phyloP scores from a whole-genome alignment of 2,797 vertebrate species.

The Hippocampus kuda region DNA sequence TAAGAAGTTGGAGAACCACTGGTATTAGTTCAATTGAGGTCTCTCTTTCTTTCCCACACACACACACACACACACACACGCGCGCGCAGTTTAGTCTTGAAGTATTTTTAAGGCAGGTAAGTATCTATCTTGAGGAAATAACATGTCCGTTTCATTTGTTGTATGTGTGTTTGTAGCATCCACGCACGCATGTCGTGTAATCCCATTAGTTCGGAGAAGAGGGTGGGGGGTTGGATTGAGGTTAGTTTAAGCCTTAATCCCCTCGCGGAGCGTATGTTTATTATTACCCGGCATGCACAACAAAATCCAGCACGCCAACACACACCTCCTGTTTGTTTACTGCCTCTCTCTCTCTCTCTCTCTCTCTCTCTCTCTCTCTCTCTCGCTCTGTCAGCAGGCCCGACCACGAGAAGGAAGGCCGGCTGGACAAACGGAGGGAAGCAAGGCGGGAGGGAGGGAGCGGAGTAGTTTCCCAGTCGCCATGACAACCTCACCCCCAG shows the following conservation, averaged over 20 bases:
- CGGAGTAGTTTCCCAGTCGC: constrained; percentile 48
- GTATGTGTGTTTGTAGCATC: constrained; percentile 25
- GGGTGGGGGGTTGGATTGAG: constrained; percentile 76
- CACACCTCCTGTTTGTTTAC: constrained; percentile 27
- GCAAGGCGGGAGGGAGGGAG: constrained; percentile 9
- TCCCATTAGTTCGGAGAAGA: constrained; percentile 78
- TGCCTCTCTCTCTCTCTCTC: constrained; percentile 25
- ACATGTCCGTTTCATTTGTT: constrained; percentile 8
- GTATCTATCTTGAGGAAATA: neutral
- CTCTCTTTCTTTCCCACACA: too few relatives aligned
- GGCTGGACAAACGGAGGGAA: neutral
- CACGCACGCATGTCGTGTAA: constrained; percentile 73
- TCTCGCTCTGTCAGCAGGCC: constrained; percentile 31
- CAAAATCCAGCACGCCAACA: constrained; percentile 29
- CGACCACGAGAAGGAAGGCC: constrained; percentile 7
- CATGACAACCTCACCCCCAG: constrained; percentile 56
- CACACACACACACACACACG: too few relatives aligned
- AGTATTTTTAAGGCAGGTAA: neutral
- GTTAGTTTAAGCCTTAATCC: constrained; percentile 82
- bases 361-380: constrained; percentile 8
- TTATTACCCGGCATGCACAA: constrained; percentile 65
- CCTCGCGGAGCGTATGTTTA: constrained; percentile 67
- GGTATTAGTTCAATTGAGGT: too few relatives aligned
- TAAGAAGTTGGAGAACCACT: too few relatives aligned
- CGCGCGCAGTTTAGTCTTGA: too few relatives aligned